These are phyloP conservation scores for Sebastes oblongus DNA, from an alignment of 2,797 vertebrate genomes.

Conservation along the genomic window DNA sequence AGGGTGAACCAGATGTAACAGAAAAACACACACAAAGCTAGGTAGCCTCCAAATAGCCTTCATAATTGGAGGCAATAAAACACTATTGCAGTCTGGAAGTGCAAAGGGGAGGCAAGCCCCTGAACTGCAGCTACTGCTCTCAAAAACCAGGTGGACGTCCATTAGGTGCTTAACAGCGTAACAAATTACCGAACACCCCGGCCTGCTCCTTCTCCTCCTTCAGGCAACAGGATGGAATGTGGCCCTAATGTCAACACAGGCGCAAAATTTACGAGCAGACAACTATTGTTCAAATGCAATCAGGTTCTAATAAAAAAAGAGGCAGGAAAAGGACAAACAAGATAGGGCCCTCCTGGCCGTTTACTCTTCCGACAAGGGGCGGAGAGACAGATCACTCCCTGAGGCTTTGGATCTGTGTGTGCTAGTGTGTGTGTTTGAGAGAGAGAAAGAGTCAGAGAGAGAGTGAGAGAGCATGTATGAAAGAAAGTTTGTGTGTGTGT, in stretches of 20 bases:
- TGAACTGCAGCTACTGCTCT: conserved; percentile 70
- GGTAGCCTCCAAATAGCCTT: conserved; percentile 79
- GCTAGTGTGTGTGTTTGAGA: conserved; percentile 21
- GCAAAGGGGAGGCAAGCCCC: conserved; percentile 68
- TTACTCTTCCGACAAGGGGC: conserved; percentile 74
- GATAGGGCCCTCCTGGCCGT: conserved; percentile 69
- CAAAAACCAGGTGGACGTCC: conserved; percentile 81
- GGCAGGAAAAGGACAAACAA: conserved; percentile 67
- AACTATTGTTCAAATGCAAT: conserved; percentile 79
- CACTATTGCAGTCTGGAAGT: conserved; percentile 77
- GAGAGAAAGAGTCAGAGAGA: conserved; percentile 9
- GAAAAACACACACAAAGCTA: conserved; percentile 72
- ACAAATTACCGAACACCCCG: conserved; percentile 83
- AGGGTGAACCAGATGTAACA: conserved; percentile 74
- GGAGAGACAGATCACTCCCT: conserved; percentile 67
- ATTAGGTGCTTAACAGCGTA: conserved; percentile 82
- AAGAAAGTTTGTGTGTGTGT: neutral
- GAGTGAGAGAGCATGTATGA: neutral
- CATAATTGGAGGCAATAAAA: conserved; percentile 85
- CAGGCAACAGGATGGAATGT: conserved; percentile 73
- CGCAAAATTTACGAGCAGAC: conserved; percentile 78
- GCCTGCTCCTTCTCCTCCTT: conserved; percentile 62
- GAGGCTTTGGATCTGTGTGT: conserved; percentile 38
- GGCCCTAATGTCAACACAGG: conserved; percentile 79
- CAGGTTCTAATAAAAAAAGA: conserved; percentile 77